Percentiles rank a stretch among this genome's conserved stretches.
phyloP scores from a whole-genome alignment of 2,797 vertebrate species.

The Euphonia xanthogaster region DNA sequence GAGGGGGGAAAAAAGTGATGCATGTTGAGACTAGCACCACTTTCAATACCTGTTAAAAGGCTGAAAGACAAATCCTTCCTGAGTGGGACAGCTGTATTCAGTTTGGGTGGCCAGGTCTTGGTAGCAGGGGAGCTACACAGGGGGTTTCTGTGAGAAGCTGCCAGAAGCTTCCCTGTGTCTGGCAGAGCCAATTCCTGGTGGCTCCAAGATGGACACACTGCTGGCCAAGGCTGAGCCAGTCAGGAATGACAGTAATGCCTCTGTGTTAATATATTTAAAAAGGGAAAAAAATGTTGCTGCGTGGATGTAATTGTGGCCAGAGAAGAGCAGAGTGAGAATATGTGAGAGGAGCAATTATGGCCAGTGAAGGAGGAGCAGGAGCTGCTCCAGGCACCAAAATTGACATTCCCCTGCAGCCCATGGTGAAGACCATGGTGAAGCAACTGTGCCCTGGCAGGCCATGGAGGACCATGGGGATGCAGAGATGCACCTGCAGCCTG shows the following conservation, averaged over 20 bases:
- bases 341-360: not conserved
- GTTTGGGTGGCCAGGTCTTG: not conserved
- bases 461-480: not conserved
- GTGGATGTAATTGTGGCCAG: not conserved
- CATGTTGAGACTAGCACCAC: not conserved
- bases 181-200: not conserved
- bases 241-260: not conserved
- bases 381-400: rapidly evolving
- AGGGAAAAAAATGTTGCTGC: not conserved
- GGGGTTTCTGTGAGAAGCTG: not conserved
- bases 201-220: rapidly evolving
- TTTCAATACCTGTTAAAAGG: not conserved
- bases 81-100: not conserved
- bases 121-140: not conserved
- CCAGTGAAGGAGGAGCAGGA: not conserved
- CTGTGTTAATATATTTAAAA: not conserved
- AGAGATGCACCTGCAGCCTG: not conserved
- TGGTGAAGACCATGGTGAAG: too few species aligned
- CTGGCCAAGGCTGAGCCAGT: not conserved
- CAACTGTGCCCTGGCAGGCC: not conserved
- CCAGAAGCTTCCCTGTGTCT: not conserved
- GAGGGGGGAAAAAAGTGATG: not conserved
- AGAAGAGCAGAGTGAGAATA: not conserved
- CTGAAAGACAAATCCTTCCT: not conserved
- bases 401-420: not conserved